Evolutionary conservation across 2,888 invertebrate species (phyloP).

Genomic region (Anorthoa munda): DNA sequence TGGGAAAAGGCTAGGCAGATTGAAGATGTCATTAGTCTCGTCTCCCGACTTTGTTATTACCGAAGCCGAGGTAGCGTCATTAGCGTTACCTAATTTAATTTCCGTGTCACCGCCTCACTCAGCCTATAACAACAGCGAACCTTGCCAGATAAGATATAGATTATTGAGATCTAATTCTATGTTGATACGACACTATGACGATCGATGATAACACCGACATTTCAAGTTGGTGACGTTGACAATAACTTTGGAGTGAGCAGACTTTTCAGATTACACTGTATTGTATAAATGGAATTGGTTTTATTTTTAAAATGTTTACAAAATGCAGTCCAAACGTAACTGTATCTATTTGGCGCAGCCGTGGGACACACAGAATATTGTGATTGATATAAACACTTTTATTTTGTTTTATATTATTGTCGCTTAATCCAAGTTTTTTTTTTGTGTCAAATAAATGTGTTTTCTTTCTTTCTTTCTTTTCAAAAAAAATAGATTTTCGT

Average conservation of each 20-base stretch:
- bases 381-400: too few species aligned
- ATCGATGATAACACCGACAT: slow-evolving; percentile 66
- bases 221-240: slow-evolving; percentile 61
- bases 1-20: too few species aligned
- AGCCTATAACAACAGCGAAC: slow-evolving; percentile 50
- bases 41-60: slow-evolving; percentile 29
- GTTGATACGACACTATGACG: slow-evolving; percentile 68
- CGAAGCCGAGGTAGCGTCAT: slow-evolving; percentile 31
- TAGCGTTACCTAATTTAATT: slow-evolving; percentile 58
- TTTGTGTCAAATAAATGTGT: too few species aligned
- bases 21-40: slow-evolving; percentile 31
- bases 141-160: slow-evolving; percentile 71
- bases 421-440: too few species aligned
- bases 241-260: slow-evolving; percentile 39
- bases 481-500: slow-evolving; percentile 27
- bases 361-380: too few species aligned
- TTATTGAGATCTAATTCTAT: slow-evolving; percentile 71
- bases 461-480: too few species aligned
- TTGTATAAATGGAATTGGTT: slow-evolving; percentile 4
- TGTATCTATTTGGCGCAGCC: too few species aligned
- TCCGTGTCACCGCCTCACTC: slow-evolving; percentile 43
- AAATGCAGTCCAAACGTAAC: slow-evolving; percentile 9
- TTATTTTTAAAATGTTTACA: slow-evolving; percentile 43
- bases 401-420: too few species aligned
- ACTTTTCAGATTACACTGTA: neutral